A percentile compares a stretch with the other conserved stretches of the same genome.
phyloP scores from a whole-genome alignment of 2,888 invertebrate species.

The Gerosis bhagava region DNA sequence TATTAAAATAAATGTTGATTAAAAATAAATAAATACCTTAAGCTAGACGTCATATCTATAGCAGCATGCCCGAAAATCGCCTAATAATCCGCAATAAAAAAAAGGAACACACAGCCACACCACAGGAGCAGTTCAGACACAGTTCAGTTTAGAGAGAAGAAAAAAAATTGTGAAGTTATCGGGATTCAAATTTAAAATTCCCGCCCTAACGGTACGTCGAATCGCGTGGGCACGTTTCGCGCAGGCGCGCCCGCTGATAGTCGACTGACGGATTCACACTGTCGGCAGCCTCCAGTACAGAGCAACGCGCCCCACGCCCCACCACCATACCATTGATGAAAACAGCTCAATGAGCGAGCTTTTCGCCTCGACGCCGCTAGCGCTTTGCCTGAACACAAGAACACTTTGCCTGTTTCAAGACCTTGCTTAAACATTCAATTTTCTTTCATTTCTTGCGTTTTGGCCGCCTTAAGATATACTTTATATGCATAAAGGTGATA shows the following conservation, averaged over 20 bases:
- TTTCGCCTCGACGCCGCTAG: slow-evolving; percentile 31
- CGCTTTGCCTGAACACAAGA: slow-evolving; percentile 9
- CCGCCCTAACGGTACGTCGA: slow-evolving; percentile 50
- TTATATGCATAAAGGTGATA: slow-evolving; percentile 15
- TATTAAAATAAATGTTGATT: too few relatives aligned
- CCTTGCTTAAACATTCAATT: slow-evolving; percentile 19
- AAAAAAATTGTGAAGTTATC: slow-evolving; percentile 38
- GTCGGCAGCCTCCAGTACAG: too few relatives aligned
- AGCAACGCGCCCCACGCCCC: slow-evolving; percentile 57
- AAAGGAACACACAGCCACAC: slow-evolving; percentile 50
- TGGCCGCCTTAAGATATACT: slow-evolving; percentile 11
- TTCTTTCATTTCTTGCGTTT: slow-evolving; percentile 20
- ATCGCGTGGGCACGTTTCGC: slow-evolving; percentile 42
- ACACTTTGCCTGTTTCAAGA: slow-evolving; percentile 16
- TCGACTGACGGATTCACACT: slow-evolving; percentile 50
- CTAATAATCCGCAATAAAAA: slow-evolving; percentile 40
- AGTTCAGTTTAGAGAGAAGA: slow-evolving; percentile 33
- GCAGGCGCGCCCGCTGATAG: slow-evolving; percentile 56
- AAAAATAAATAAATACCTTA: slow-evolving; percentile 61
- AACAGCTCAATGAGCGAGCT: slow-evolving; percentile 55
- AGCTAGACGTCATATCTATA: slow-evolving; percentile 58
- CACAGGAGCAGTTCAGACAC: slow-evolving; percentile 51
- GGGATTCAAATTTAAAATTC: slow-evolving; percentile 56
- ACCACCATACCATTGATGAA: slow-evolving; percentile 75
- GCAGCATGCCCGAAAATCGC: slow-evolving; percentile 59